Percentiles rank a stretch among this genome's conserved stretches.
Conservation (phyloP, 2,797 vertebrate genomes). For the Phalanger gymnotis region DNA sequence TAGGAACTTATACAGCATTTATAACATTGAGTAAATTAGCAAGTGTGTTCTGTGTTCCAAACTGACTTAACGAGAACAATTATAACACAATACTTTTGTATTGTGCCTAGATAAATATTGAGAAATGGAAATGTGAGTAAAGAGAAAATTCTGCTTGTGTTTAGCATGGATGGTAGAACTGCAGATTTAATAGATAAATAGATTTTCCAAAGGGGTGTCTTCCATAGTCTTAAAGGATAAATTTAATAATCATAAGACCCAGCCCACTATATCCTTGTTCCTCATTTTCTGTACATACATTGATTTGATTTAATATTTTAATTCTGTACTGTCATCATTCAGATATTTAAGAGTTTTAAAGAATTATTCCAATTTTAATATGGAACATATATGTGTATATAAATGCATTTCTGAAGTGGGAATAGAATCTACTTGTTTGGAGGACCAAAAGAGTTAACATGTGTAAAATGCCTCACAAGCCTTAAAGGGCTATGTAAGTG, state of each 20-base stretch:
- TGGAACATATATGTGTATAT: not conserved
- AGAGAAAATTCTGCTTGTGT: slow-evolving; percentile 5
- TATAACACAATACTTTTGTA: not conserved
- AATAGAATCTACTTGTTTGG: not conserved
- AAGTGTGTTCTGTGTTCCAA: not conserved
- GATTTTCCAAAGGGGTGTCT: slow-evolving; percentile 14
- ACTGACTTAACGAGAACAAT: not conserved
- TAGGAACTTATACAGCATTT: not conserved
- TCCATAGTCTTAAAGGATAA: not conserved
- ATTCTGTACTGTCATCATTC: slow-evolving; percentile 22
- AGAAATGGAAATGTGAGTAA: slow-evolving; percentile 11
- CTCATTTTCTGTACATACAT: slow-evolving; percentile 31
- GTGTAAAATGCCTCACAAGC: not conserved
- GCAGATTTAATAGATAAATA: too few species aligned
- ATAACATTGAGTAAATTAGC: not conserved
- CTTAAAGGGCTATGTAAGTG: not conserved
- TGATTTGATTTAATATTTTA: slow-evolving; percentile 40
- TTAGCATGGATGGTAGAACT: not conserved
- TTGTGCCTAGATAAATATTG: not conserved
- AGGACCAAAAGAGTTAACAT: not conserved
- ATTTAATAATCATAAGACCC: not conserved
- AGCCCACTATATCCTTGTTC: not conserved
- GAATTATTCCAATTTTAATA: not conserved
- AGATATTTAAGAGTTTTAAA: not conserved
- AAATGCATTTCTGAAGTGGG: not conserved